Conservation (phyloP, 2,888 invertebrate species). For the Iphiclides podalirius region DNA sequence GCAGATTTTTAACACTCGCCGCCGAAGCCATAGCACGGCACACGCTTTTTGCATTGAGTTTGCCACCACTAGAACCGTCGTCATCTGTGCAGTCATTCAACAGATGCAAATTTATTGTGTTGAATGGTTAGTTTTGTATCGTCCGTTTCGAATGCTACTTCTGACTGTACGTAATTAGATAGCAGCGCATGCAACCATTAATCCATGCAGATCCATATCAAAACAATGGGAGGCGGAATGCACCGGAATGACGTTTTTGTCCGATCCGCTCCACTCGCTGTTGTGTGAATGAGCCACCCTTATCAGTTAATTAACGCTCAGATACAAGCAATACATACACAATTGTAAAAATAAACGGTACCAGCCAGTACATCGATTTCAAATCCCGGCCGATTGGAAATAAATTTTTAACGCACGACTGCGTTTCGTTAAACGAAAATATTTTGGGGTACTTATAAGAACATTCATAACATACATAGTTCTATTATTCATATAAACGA, state of each 20-base stretch:
- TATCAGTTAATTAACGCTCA: conserved; percentile 48
- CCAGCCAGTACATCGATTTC: neutral
- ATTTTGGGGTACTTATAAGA: too few relatives aligned
- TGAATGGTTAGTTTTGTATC: too few relatives aligned
- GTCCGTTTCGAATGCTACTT: conserved; percentile 26
- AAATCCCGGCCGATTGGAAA: neutral
- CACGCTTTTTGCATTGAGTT: too few relatives aligned
- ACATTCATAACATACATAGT: too few relatives aligned
- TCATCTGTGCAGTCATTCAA: too few relatives aligned
- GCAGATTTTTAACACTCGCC: too few relatives aligned
- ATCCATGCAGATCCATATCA: conserved; percentile 61
- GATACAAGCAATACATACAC: conserved; percentile 26
- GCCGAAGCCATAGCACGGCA: too few relatives aligned
- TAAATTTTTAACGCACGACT: neutral
- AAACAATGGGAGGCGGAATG: conserved; percentile 73
- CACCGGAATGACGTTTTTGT: conserved; percentile 60
- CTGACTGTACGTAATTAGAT: conserved; percentile 37
- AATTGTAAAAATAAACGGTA: conserved; percentile 3
- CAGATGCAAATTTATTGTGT: too few relatives aligned
- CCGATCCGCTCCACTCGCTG: conserved; percentile 47
- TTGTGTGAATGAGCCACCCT: conserved; percentile 58
- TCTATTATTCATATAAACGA: too few relatives aligned
- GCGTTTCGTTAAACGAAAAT: too few relatives aligned
- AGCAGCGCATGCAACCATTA: conserved; percentile 44
- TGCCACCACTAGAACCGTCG: too few relatives aligned